A percentile compares a stretch with the other conserved stretches of the same genome.
Evolutionary conservation across 2,888 invertebrate species (phyloP).

Genomic region (Cyclophora albipunctata): DNA sequence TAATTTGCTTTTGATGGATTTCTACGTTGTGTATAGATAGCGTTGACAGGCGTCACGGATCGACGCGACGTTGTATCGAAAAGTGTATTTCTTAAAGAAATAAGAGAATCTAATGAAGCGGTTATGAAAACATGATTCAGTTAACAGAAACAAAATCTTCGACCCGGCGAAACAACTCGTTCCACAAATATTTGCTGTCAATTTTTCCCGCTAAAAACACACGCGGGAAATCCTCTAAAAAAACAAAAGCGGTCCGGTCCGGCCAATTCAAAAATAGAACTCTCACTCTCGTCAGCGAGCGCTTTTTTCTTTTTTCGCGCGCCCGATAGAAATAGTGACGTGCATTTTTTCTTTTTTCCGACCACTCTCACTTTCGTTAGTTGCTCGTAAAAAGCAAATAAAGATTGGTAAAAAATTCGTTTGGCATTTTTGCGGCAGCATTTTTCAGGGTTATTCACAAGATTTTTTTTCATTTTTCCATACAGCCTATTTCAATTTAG

Average conservation of each 20-base stretch:
- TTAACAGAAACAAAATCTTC: no score
- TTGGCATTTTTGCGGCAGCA: constrained; percentile 49
- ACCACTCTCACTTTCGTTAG: constrained; percentile 61
- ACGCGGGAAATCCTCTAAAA: constrained; percentile 28
- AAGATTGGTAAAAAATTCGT: constrained; percentile 60
- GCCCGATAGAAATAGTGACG: constrained; percentile 71
- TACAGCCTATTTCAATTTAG: constrained; percentile 21
- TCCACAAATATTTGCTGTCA: no score
- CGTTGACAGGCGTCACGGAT: no score
- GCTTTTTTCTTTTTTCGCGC: constrained; percentile 48
- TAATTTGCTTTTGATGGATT: no score
- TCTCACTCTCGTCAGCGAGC: constrained; percentile 52
- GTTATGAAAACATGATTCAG: no score
- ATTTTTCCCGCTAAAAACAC: constrained; percentile 3
- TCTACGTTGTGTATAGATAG: no score
- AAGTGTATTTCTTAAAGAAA: no score
- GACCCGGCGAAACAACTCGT: no score
- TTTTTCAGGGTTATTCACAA: constrained; percentile 50
- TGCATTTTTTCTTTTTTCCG: constrained; percentile 62
- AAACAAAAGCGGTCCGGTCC: constrained; percentile 35
- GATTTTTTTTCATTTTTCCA: constrained; percentile 36
- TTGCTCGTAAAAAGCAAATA: constrained; percentile 69
- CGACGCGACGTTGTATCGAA: no score
- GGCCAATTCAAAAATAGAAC: constrained; percentile 64
- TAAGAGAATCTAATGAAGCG: no score